Percentiles rank a stretch among this genome's conserved stretches.
These are phyloP conservation scores for Anoplopoma fimbria DNA, from an alignment of 2,113 vertebrate genomes.

Conservation along the genomic window DNA sequence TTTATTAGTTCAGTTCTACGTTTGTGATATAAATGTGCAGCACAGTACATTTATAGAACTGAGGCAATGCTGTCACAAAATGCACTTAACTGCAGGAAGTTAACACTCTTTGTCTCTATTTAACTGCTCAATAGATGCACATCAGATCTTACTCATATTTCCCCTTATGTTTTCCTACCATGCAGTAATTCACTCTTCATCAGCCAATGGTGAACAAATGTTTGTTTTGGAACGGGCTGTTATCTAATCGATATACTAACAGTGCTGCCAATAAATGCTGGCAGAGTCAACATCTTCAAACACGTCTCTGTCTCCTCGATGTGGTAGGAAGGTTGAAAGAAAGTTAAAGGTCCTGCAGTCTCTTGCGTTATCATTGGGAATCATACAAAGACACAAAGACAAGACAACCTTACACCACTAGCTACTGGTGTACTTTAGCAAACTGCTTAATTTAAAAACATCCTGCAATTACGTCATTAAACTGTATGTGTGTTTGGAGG, in stretches of 20 bases:
- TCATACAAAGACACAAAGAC: not conserved
- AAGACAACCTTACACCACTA: not conserved
- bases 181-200: not conserved
- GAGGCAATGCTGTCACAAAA: not conserved
- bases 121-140: not conserved
- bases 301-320: not conserved
- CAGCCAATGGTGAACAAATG: not conserved
- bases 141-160: conserved; percentile 23
- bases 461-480: not conserved
- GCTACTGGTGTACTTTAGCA: not conserved
- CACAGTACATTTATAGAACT: not conserved
- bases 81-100: not conserved
- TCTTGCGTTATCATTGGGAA: not conserved
- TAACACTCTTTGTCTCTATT: not conserved
- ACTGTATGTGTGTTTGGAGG: not conserved
- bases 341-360: not conserved
- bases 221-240: conserved; percentile 5
- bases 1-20: not conserved
- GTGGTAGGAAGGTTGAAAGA: not conserved
- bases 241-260: not conserved
- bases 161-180: not conserved
- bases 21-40: not conserved
- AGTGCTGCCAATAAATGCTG: not conserved
- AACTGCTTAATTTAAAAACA: not conserved
- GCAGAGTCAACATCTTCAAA: not conserved